Base-by-base conservation (phyloP, 1,140 invertebrate species). In the Probaryconus sp. region DNA sequence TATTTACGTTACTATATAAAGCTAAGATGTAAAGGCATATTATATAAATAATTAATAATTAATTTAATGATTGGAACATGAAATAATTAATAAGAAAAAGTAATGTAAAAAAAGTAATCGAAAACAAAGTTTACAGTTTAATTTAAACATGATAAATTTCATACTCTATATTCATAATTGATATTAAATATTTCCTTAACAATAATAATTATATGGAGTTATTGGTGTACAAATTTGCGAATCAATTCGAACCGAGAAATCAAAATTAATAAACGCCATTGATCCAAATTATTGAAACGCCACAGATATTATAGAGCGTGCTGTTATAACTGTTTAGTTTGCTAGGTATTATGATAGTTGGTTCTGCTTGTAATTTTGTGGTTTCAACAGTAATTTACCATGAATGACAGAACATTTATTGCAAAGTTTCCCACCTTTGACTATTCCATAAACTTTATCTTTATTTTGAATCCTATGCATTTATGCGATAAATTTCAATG, bases 211-310 rank as follows among this genome's bases (percentile, higher is more conserved):
- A 38, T 63, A 21, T 42, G 18, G 42, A 51, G 42, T 47, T 13
- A 53, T 45, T 55, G 55, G 45, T 53, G 42, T 45, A 35, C n/a
- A 40, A 55, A 53, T 65, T 65, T 28, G 48, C 48, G 47, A 45
- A 55, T 65, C 55, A 55, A 45, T 65, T 2, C 21, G 30, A 45
- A 55, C 48, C 38, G 28, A 53, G 38, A 28, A 28, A 26, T 51
- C 21, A 4, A 37, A 11, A 45, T 53, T 65, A 65, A 51, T 67
- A 56, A 67, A 48, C 13, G 33, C 31, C 17, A 55, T 48, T 56
- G 51, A 67, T 56, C 50, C 43, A 48, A 47, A 67, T 67, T 56
- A 67, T 56, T 56, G 51, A 18, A 40, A 56, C 30, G 31, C 33
- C 42, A 38, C 20, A 48, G 37, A 48, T 55, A 40, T 3, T 56